Evolutionary conservation across 2,797 vertebrate genomes (phyloP).

Genomic region (Danio aesculapii): DNA sequence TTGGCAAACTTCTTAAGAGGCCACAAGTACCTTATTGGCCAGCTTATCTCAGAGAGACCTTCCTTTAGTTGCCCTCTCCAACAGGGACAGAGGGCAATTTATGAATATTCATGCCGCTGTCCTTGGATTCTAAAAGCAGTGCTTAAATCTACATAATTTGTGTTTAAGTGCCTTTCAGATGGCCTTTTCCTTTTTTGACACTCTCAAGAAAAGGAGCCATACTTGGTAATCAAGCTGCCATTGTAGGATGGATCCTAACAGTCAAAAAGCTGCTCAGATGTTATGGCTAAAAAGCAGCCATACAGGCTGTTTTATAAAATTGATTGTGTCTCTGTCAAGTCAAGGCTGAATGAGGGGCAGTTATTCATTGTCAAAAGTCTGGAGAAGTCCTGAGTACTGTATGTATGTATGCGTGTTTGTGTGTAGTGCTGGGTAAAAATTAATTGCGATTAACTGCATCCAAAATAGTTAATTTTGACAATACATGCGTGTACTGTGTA

Average conservation of each 20-base stretch:
- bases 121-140: constrained; percentile 74
- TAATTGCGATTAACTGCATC: too few species aligned
- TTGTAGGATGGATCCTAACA: constrained; percentile 59
- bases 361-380: constrained; percentile 45
- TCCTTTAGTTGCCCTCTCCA: constrained; percentile 63
- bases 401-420: too few species aligned
- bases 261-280: constrained; percentile 55
- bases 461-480: too few species aligned
- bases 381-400: constrained; percentile 7
- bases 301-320: constrained; percentile 52
- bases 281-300: constrained; percentile 35
- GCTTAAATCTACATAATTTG: constrained; percentile 82
- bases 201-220: constrained; percentile 73
- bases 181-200: constrained; percentile 74
- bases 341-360: constrained; percentile 50
- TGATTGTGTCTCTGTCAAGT: constrained; percentile 54
- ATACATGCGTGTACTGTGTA: too few species aligned
- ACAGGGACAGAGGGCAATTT: constrained; percentile 67
- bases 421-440: too few species aligned
- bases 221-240: constrained; percentile 78
- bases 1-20: constrained; percentile 38
- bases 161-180: constrained; percentile 81
- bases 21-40: constrained; percentile 66
- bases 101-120: constrained; percentile 78
- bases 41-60: constrained; percentile 64